Evolutionary conservation across 2,113 vertebrate species (phyloP).

Genomic region (Pelodiscus sinensis): DNA sequence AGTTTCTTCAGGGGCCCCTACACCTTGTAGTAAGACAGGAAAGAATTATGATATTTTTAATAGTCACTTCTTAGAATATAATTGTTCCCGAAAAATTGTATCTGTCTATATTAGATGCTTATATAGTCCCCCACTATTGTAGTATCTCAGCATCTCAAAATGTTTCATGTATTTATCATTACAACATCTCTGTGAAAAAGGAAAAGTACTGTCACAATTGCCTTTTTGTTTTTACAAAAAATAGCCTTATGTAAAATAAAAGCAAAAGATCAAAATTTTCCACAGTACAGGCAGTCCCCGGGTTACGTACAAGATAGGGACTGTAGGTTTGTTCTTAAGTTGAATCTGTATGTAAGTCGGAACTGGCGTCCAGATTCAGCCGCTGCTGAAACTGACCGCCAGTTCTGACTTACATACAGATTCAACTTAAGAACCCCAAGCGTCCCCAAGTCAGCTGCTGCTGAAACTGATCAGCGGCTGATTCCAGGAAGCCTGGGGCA

Average conservation of each 20-base stretch:
- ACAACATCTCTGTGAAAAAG: neutral
- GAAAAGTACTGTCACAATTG: neutral
- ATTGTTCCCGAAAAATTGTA: neutral
- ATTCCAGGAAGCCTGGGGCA: no score
- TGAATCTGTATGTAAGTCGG: no score
- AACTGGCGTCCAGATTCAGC: no score
- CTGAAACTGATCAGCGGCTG: no score
- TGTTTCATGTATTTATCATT: neutral
- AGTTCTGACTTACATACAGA: no score
- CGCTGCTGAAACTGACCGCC: no score
- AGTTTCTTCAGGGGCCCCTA: neutral
- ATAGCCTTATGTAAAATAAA: neutral
- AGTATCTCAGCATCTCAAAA: neutral
- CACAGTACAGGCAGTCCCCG: no score
- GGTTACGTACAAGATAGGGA: no score
- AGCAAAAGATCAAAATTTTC: neutral
- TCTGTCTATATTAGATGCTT: neutral
- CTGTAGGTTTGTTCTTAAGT: no score
- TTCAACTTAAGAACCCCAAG: no score
- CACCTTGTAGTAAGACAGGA: neutral
- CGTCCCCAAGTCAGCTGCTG: no score
- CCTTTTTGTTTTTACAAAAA: neutral
- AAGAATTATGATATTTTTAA: neutral
- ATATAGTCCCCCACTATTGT: neutral
- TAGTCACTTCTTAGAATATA: neutral